These are phyloP conservation scores for Papilio aristodemus DNA, from an alignment of 1,140 invertebrate genomes.

Conservation along the genomic window DNA sequence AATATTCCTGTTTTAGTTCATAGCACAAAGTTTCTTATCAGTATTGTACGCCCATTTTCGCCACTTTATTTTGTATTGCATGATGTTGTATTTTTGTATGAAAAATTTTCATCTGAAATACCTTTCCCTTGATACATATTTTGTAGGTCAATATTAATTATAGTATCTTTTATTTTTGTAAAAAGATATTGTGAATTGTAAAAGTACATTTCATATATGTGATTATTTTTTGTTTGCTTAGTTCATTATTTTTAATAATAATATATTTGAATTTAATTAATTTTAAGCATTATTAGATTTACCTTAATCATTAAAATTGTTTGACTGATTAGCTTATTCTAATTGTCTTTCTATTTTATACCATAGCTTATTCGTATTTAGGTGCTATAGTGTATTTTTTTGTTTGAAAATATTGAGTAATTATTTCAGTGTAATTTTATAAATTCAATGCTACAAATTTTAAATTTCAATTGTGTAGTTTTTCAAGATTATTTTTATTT, in stretches of 20 bases:
- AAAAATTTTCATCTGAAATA: no score
- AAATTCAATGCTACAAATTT: background rate
- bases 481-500: no score
- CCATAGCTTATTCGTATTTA: background rate
- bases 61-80: no score
- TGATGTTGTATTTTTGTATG: no score
- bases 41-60: no score
- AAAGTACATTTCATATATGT: background rate
- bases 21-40: background rate
- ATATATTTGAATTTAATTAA: background rate
- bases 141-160: no score
- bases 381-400: background rate
- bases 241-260: background rate
- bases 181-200: background rate
- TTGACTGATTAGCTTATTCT: constrained; percentile 10
- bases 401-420: background rate
- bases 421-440: background rate
- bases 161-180: background rate
- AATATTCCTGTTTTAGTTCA: background rate
- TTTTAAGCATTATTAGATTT: constrained; percentile 2
- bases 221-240: background rate
- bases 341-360: background rate
- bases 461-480: background rate
- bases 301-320: background rate
- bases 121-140: no score